Percentiles rank a stretch among this genome's conserved stretches.
phyloP scores from a whole-genome alignment of 2,888 invertebrate species.

The Drosophila paranaensis region DNA sequence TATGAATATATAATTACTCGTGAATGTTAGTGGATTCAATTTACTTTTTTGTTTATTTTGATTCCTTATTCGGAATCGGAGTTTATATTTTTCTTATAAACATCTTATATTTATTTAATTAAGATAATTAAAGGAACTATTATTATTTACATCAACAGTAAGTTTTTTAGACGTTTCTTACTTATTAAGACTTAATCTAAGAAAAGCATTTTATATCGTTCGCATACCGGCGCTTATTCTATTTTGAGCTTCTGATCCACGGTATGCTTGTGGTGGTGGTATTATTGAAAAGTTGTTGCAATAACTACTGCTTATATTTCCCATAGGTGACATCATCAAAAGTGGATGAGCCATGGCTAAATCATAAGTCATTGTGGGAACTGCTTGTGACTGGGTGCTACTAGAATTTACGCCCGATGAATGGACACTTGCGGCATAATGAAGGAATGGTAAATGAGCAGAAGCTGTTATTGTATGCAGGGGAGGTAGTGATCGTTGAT shows the following conservation, averaged over 20 bases:
- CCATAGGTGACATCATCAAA: slow-evolving; percentile 83
- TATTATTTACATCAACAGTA: slow-evolving; percentile 46
- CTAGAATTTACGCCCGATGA: slow-evolving; percentile 45
- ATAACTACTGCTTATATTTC: slow-evolving; percentile 80
- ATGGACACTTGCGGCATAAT: slow-evolving; percentile 72
- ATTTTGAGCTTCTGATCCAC: slow-evolving; percentile 72
- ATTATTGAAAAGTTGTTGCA: slow-evolving; percentile 76
- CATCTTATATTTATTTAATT: slow-evolving; percentile 15
- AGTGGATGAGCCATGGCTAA: slow-evolving; percentile 83
- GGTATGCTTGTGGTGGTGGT: slow-evolving; percentile 66
- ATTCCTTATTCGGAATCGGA: slow-evolving; percentile 14
- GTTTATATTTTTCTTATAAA: slow-evolving; percentile 3
- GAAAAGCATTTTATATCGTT: slow-evolving; percentile 68
- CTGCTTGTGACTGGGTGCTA: slow-evolving; percentile 50
- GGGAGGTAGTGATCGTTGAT: slow-evolving; percentile 79
- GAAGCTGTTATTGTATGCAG: slow-evolving; percentile 81
- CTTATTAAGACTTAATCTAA: slow-evolving; percentile 11
- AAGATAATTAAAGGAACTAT: slow-evolving; percentile 59
- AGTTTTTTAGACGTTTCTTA: not conserved
- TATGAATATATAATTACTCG: not conserved
- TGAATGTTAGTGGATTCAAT: not conserved
- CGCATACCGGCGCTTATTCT: slow-evolving; percentile 80
- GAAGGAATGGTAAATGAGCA: slow-evolving; percentile 82
- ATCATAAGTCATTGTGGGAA: slow-evolving; percentile 75
- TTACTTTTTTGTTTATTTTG: too few relatives aligned